Evolutionary conservation across 2,797 vertebrate genomes (phyloP), one percentile per base, ranked within the genome.

Genomic region (Hirundo rustica): DNA sequence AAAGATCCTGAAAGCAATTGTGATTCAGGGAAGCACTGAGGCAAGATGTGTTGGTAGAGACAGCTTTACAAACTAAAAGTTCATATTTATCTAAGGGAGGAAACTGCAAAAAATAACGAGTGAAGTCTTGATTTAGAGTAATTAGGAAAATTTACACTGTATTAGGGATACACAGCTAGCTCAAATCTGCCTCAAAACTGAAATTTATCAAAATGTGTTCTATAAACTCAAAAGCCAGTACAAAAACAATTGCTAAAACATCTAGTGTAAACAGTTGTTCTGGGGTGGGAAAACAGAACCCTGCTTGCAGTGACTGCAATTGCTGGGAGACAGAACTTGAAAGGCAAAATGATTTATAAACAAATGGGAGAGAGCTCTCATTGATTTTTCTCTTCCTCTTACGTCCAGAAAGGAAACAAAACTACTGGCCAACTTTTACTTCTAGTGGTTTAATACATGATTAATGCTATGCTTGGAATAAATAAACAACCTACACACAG

Each of bases 281-380:
- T 27, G 60, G 13, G 10, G 34, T 40, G 21, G 14, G 18, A 84
- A 88, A 89, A 89, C 5, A 78, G 44, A 94, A 83, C 13, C n/a
- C 19, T 88, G 22, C 30, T 68, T 81, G 82, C 62, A 72, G 65
- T 11, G 54, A 45, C 58, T 91, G 64, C 65, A 95, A 93, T 16
- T 51, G 75, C 55, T 74, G 29, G 6, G n/a, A 94, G 40, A 83
- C 50, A 89, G 68, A 94, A 93, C 44, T 51, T 83, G 78, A 93
- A 80, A 87, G 50, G 45, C 50, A 83, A 92, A 89, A 89, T 89
- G 20, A 91, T 96, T 95, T 89, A 75, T 55, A 85, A 94, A 74
- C 17, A 23, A 92, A 57, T 30, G 32, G 34, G 40, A 83, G 58
- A 89, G 34, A 82, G 32, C 36, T 16, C 34, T 66, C 65, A 93